phyloP scores from a whole-genome alignment of 2,888 invertebrate genomes.

The Leptopterna dolabrata region DNA sequence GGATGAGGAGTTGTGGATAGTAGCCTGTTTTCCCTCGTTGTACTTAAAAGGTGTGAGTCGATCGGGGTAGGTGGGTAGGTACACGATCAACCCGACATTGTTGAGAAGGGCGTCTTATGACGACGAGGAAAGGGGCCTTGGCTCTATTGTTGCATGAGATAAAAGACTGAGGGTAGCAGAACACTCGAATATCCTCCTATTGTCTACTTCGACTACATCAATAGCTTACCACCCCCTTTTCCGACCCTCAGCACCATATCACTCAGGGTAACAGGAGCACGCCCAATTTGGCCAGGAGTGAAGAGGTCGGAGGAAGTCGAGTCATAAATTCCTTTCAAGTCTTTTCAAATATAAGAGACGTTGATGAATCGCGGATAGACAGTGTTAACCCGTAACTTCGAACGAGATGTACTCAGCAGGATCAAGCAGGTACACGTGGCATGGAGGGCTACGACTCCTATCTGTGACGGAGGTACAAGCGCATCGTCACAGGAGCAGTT shows the following conservation, averaged over 20 bases:
- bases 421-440: too few species aligned
- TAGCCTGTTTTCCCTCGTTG: slow-evolving; percentile 1
- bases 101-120: not conserved
- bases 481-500: too few species aligned
- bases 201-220: slow-evolving; percentile 21
- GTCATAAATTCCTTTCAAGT: not conserved
- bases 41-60: slow-evolving; percentile 2
- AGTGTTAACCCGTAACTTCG: too few species aligned
- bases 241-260: not conserved
- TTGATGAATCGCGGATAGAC: not conserved
- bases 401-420: too few species aligned
- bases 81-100: not conserved
- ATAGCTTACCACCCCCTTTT: not conserved
- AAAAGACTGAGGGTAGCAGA: slow-evolving; percentile 43
- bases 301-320: not conserved
- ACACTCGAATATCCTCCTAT: slow-evolving; percentile 32
- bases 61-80: not conserved
- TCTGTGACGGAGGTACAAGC: too few species aligned
- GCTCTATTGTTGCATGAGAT: slow-evolving; percentile 41
- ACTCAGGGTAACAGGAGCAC: slow-evolving; percentile 1
- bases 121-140: slow-evolving; percentile 11
- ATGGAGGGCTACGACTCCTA: too few species aligned
- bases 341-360: not conserved
- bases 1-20: not conserved
- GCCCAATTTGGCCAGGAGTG: not conserved